Evolutionary conservation across 2,113 vertebrate species (phyloP), one percentile per base, ranked within the genome.

Genomic region (Gopherus flavomarginatus): DNA sequence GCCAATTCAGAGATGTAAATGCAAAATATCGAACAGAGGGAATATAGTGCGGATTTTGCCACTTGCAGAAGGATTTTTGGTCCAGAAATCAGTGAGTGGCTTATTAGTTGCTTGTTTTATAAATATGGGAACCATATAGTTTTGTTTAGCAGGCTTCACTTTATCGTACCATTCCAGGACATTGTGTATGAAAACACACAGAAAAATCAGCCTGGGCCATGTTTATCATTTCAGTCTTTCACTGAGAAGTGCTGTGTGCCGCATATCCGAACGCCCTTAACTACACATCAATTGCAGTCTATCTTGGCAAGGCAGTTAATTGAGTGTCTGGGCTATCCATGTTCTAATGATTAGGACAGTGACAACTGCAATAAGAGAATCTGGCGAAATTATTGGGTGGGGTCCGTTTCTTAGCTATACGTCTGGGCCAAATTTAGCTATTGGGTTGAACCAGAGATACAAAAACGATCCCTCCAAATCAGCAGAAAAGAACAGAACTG

Each of bases 71-170:
- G 80, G 9, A 69, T 69, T 93, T 90, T 38, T 78, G 59, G 56
- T 11, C 26, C 44, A n/a, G 8, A 47, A 92, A 88, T 49, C 83
- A 88, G 3, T 78, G 3, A 87, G 1, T 85, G 53, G 59, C 11
- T 69, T 89, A 69, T 11, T 9, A 54, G 3, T 38, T 86, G 42
- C 14, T 89, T 96, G 62, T 92, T 93, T 8, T 42, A n/a, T n/a
- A n/a, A 69, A 69, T 69, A 69, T 69, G 14, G 27, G 6, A 1
- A 50, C 11, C 5, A 12, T 79, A 49, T 86, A 91, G 24, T 52
- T 31, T 26, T 26, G 44, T 91, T 38, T 2, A 86, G 72, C 84
- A 53, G 4, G 0, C 7, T 54, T 29, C 57, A 14, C 24, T 27
- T 24, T 35, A 65, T 87, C 89, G 88, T 1, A 3, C 54, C 85